These are phyloP conservation scores for Petrolisthes manimaculis DNA, from an alignment of 2,888 invertebrate genomes.

Conservation along the genomic window DNA sequence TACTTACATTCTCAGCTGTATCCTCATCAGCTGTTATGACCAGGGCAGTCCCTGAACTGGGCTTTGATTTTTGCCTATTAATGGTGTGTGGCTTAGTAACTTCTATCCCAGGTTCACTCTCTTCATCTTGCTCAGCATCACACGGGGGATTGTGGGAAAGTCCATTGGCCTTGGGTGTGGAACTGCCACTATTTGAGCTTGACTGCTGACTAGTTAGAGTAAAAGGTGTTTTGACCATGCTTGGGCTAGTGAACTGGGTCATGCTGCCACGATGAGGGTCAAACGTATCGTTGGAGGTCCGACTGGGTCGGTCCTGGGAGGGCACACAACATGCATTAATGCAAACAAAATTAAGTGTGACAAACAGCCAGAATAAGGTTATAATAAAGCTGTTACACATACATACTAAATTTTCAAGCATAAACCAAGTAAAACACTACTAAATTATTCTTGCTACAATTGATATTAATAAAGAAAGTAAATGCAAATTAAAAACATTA, in stretches of 20 bases:
- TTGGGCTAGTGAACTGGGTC: constrained; percentile 43
- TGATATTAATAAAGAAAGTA: background rate
- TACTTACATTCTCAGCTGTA: constrained; percentile 77
- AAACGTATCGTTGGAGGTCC: constrained; percentile 54
- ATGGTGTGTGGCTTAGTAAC: constrained; percentile 22
- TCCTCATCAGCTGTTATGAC: constrained; percentile 79
- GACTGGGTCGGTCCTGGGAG: constrained; percentile 59
- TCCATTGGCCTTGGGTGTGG: constrained; percentile 52
- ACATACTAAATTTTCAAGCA: constrained; percentile 17
- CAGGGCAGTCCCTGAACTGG: constrained; percentile 68
- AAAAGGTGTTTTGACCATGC: constrained; percentile 53
- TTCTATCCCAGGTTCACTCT: constrained; percentile 31
- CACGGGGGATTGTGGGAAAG: constrained; percentile 37
- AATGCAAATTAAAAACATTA: constrained; percentile 3
- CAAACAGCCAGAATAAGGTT: background rate
- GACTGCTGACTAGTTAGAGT: constrained; percentile 37
- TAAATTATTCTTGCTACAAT: background rate
- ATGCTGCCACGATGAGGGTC: constrained; percentile 48
- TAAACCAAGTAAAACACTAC: constrained; percentile 7
- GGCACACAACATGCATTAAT: constrained; percentile 58
- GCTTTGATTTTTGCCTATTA: constrained; percentile 30
- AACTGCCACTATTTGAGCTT: constrained; percentile 19
- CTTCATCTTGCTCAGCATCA: constrained; percentile 50
- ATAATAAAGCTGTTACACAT: background rate
- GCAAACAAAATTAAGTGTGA: constrained; percentile 27